Percentiles rank a stretch among this genome's conserved stretches.
Conservation (phyloP, 2,113 vertebrate species). For the Pyrgilauda ruficollis region DNA sequence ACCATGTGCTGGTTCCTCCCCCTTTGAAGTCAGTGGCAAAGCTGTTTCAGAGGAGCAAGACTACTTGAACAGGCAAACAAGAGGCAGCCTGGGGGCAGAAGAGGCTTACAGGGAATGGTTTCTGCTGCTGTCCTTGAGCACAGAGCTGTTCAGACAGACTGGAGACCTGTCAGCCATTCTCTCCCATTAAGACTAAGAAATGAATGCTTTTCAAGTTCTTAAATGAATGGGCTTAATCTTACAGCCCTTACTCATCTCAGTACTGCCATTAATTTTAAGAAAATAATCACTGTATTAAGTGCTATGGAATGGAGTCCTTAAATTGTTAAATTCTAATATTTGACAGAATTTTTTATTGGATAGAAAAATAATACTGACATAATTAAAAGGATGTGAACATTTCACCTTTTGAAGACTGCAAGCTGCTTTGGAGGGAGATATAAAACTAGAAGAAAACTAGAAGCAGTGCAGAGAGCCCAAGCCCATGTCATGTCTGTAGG, state of each 20-base stretch:
- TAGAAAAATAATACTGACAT: conserved; percentile 30
- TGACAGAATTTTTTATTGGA: conserved; percentile 1
- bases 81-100: conserved; percentile 43
- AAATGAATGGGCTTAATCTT: conserved; percentile 49
- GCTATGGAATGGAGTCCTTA: not conserved
- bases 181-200: conserved; percentile 35
- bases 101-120: conserved; percentile 16
- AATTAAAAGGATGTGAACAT: conserved; percentile 55
- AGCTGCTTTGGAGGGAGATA: conserved; percentile 37
- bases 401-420: conserved; percentile 59
- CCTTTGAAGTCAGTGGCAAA: conserved; percentile 34
- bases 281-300: conserved; percentile 55
- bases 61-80: not conserved
- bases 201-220: conserved; percentile 44
- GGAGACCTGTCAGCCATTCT: conserved; percentile 29
- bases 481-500: conserved; percentile 42
- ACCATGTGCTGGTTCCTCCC: not conserved
- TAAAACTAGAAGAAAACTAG: conserved; percentile 72
- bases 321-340: conserved; percentile 40
- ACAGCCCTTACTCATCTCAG: conserved; percentile 8
- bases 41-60: not conserved
- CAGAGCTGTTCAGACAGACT: conserved; percentile 43
- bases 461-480: conserved; percentile 35
- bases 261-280: conserved; percentile 39
- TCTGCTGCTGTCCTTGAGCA: conserved; percentile 7